Conservation (phyloP, 2,797 vertebrate genomes). For the Sparidentex hasta region DNA sequence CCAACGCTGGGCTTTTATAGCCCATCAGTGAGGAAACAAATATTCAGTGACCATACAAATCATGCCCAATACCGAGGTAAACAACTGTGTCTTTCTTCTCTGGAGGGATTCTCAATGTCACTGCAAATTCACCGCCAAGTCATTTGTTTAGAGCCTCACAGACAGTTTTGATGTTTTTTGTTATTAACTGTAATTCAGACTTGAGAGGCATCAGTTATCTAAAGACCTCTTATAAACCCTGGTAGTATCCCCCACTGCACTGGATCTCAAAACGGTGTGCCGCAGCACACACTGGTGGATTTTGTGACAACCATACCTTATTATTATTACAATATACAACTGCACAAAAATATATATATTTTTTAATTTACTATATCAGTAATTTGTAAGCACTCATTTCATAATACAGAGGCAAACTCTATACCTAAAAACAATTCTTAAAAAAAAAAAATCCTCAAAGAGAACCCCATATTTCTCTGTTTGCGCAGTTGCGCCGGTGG, state of each 20-base stretch:
- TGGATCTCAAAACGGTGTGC: too few relatives aligned
- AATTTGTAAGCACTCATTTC: background rate
- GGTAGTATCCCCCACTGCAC: background rate
- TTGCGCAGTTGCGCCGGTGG: background rate
- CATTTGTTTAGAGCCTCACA: slow-evolving; percentile 20
- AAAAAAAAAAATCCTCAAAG: background rate
- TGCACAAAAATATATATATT: too few relatives aligned
- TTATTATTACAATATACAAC: too few relatives aligned
- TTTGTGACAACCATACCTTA: too few relatives aligned
- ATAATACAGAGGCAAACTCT: background rate
- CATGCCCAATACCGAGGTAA: slow-evolving; percentile 34
- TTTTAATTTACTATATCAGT: background rate
- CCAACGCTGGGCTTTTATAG: slow-evolving; percentile 38
- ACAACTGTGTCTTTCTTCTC: slow-evolving; percentile 46
- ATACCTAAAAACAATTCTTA: too few relatives aligned
- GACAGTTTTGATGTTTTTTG: slow-evolving; percentile 20
- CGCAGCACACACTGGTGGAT: too few relatives aligned
- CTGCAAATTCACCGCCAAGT: slow-evolving; percentile 27
- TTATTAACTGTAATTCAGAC: slow-evolving; percentile 16
- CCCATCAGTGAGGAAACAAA: slow-evolving; percentile 46
- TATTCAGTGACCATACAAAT: slow-evolving; percentile 56
- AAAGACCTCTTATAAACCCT: background rate
- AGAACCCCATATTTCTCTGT: background rate
- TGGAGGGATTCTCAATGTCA: slow-evolving; percentile 55
- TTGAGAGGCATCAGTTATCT: slow-evolving; percentile 19